Base-by-base conservation (phyloP, 2,888 invertebrate species). In the Galeopsomyia nigrocyanea region DNA sequence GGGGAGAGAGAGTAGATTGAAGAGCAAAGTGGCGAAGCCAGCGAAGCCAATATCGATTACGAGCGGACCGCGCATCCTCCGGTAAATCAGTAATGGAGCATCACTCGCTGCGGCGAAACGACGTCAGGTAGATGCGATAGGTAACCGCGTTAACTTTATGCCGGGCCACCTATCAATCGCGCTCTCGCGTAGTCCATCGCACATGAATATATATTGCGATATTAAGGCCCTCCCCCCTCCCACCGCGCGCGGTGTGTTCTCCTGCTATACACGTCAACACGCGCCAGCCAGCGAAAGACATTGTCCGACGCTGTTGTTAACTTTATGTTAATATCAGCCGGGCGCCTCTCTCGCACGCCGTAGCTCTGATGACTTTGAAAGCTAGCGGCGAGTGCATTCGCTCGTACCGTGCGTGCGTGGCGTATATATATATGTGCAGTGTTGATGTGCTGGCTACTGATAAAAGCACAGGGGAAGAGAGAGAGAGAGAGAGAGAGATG, bases 181-280 rank as follows among this genome's bases (percentile, higher is more conserved):
- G 21, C 57, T 56, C 47, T 26, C 22, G 39, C 53, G n/a, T 19
- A 7, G 68, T 63, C 58, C 74, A 71, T 74, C 64, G 26, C 74
- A 72, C 74, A 72, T 76, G 76, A 76, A 76, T 76, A 76, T 73
- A 76, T 76, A 76, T 76, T 76, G 68, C 74, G 57, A 70, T 70
- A 76, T 76, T 76, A 76, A 66, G 65, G n/a, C n/a, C n/a, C n/a
- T n/a, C 68, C 65, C 73, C 50, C 47, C 46, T 69, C n/a, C n/a
- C n/a, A n/a, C n/a, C 51, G 61, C 53, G 64, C 67, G 73, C 60
- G 68, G 60, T 65, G 68, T 65, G 68, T 60, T 51, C 63, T 63
- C 47, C 53, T 68, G n/a, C n/a, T n/a, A n/a, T n/a, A 72, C 71
- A 74, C 57, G 71, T 60, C 61, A 76, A 76, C 72, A n/a, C n/a